Evolutionary conservation across 1,140 invertebrate genomes (phyloP).

Genomic region (Drosophila carrolli): DNA sequence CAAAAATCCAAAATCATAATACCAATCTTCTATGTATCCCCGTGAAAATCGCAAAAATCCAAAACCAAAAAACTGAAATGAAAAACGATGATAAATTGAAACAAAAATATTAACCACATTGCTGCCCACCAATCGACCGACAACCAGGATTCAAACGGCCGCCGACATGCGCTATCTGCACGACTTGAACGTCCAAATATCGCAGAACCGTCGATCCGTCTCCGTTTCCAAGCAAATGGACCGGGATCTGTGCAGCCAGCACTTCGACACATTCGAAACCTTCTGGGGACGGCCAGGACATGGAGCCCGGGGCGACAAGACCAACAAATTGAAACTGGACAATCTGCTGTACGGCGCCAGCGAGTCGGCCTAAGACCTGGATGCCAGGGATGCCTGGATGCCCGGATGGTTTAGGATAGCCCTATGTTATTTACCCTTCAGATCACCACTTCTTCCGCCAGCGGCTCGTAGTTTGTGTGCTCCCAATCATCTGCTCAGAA

Average conservation of each 20-base stretch:
- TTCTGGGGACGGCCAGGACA: constrained; percentile 89
- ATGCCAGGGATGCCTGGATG: background rate
- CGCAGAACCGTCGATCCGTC: constrained; percentile 75
- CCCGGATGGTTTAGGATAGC: background rate
- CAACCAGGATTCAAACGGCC: constrained; percentile 66
- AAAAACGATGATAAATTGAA: constrained; percentile 32
- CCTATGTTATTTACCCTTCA: constrained; percentile 4
- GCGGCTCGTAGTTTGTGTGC: constrained; percentile 60
- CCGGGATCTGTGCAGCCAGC: constrained; percentile 86
- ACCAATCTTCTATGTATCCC: constrained; percentile 80
- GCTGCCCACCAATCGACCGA: constrained; percentile 21
- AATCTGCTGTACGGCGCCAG: constrained; percentile 79
- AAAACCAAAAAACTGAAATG: constrained; percentile 37
- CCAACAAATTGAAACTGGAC: constrained; percentile 82
- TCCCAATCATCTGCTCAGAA: constrained; percentile 56
- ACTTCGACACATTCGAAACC: constrained; percentile 88
- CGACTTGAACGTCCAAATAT: constrained; percentile 84
- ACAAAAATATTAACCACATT: constrained; percentile 23
- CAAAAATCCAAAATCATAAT: constrained; percentile 72
- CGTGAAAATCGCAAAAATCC: constrained; percentile 46
- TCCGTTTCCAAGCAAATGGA: constrained; percentile 85
- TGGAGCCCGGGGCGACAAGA: constrained; percentile 86
- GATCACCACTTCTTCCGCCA: constrained; percentile 1
- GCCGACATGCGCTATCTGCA: constrained; percentile 76
- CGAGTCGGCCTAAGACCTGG: constrained; percentile 46